These are phyloP conservation scores for Melanargia galathea DNA, from an alignment of 2,888 invertebrate species.

Conservation along the genomic window DNA sequence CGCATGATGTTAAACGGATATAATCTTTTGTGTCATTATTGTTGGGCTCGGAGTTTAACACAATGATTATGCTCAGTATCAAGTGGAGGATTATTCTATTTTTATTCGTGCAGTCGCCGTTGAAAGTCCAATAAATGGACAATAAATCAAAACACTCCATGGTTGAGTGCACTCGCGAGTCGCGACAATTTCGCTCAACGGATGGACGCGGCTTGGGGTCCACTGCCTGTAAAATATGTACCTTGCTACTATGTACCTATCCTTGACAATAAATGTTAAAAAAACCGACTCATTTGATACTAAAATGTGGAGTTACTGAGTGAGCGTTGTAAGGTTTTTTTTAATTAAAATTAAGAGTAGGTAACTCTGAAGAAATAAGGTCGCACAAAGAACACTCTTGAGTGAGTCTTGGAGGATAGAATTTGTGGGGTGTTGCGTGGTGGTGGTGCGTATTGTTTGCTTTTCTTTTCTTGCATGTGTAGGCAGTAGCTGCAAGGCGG, in stretches of 20 bases:
- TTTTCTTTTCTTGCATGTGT: too few species aligned
- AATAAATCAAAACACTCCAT: conserved; percentile 77
- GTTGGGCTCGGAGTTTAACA: conserved; percentile 44
- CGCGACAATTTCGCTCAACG: conserved; percentile 64
- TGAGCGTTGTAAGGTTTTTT: too few species aligned
- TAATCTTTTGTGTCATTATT: conserved; percentile 36
- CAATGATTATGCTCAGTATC: conserved; percentile 45
- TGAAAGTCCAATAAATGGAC: conserved; percentile 71
- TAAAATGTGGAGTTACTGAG: too few species aligned
- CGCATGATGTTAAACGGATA: conserved; percentile 27
- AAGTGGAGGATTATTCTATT: conserved; percentile 56
- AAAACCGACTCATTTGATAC: too few species aligned
- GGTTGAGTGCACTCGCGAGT: conserved; percentile 68
- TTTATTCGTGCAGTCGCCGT: conserved; percentile 53
- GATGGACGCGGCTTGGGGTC: conserved; percentile 47
- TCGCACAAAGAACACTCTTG: too few species aligned
- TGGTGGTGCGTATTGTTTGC: too few species aligned
- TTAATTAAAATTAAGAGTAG: too few species aligned
- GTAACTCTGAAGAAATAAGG: too few species aligned
- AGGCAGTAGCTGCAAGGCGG: too few species aligned
- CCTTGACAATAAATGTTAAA: neutral
- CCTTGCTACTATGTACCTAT: too few species aligned
- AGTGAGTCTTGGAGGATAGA: too few species aligned
- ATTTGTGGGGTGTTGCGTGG: too few species aligned
- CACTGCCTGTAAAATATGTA: neutral